Evolutionary conservation across 2,888 invertebrate genomes (phyloP).

Genomic region (Amphipyra tragopoginis): DNA sequence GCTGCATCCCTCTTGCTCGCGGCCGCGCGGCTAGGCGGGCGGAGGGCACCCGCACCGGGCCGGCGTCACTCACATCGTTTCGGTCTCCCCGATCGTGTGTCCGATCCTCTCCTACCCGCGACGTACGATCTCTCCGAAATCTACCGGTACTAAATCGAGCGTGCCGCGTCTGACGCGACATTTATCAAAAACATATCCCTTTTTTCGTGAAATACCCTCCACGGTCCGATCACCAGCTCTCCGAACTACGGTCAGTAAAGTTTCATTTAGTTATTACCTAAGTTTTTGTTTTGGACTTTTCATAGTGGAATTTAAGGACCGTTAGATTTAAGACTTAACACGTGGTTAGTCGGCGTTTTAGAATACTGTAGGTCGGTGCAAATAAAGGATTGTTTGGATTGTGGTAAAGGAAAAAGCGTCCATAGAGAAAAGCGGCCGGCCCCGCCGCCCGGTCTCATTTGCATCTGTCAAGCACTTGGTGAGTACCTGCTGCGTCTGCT

Average conservation of each 20-base stretch:
- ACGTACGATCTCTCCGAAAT: constrained; percentile 85
- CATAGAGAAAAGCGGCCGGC: constrained; percentile 71
- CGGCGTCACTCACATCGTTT: constrained; percentile 88
- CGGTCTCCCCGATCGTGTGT: constrained; percentile 86
- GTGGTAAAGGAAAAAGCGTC: constrained; percentile 75
- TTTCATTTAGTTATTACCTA: constrained; percentile 58
- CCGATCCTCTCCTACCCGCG: constrained; percentile 87
- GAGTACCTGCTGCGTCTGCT: constrained; percentile 77
- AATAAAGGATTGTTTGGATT: constrained; percentile 82
- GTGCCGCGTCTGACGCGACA: constrained; percentile 74
- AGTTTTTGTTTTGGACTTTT: constrained; percentile 53
- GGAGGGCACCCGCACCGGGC: constrained; percentile 76
- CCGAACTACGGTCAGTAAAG: constrained; percentile 60
- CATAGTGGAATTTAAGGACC: constrained; percentile 47
- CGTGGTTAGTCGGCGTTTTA: constrained; percentile 65
- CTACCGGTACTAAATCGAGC: constrained; percentile 82
- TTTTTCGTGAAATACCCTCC: constrained; percentile 65
- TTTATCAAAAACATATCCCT: constrained; percentile 70
- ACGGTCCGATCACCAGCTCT: constrained; percentile 59
- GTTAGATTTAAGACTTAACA: constrained; percentile 66
- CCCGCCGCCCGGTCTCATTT: constrained; percentile 78
- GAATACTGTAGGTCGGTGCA: constrained; percentile 73
- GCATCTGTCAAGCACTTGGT: constrained; percentile 83
- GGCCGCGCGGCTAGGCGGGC: constrained; percentile 81
- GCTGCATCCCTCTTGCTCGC: constrained; percentile 88